phyloP scores from a whole-genome alignment of 2,113 vertebrate species.

The Tetrao urogallus region DNA sequence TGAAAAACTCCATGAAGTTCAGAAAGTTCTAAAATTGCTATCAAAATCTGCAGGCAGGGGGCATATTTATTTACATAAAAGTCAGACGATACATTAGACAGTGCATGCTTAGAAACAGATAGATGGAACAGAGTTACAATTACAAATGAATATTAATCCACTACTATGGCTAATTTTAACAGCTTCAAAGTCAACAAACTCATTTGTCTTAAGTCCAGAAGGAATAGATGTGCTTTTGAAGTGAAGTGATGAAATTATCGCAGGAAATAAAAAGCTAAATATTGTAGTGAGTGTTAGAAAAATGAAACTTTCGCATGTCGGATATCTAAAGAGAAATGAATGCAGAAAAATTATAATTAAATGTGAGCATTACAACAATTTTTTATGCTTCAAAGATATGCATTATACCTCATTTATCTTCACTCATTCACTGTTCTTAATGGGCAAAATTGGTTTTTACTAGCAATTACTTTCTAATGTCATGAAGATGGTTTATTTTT shows the following conservation, averaged over 20 bases:
- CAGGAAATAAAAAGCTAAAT: slow-evolving; percentile 46
- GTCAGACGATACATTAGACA: slow-evolving; percentile 11
- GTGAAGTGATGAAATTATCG: slow-evolving; percentile 53
- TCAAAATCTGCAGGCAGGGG: not conserved
- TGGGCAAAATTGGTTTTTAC: not conserved
- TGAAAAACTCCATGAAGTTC: not conserved
- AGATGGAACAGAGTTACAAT: slow-evolving; percentile 23
- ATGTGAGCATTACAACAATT: not conserved
- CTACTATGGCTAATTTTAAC: slow-evolving; percentile 45
- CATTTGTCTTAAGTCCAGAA: slow-evolving; percentile 30
- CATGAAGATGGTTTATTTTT: not conserved
- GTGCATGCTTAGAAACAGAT: slow-evolving; percentile 2
- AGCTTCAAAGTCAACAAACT: slow-evolving; percentile 60
- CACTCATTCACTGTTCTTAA: not conserved
- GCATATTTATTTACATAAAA: slow-evolving; percentile 68
- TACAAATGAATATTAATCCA: slow-evolving; percentile 63
- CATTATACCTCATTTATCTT: slow-evolving; percentile 20
- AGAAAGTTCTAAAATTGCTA: not conserved
- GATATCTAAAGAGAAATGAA: slow-evolving; percentile 44
- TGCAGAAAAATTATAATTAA: slow-evolving; percentile 50
- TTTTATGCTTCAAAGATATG: slow-evolving; percentile 45
- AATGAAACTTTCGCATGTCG: slow-evolving; percentile 20
- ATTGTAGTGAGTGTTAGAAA: not conserved
- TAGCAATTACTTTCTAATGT: not conserved
- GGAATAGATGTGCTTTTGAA: slow-evolving; percentile 50